These are phyloP conservation scores for Drosophila pachea DNA, from an alignment of 1,140 invertebrate species.

Conservation along the genomic window DNA sequence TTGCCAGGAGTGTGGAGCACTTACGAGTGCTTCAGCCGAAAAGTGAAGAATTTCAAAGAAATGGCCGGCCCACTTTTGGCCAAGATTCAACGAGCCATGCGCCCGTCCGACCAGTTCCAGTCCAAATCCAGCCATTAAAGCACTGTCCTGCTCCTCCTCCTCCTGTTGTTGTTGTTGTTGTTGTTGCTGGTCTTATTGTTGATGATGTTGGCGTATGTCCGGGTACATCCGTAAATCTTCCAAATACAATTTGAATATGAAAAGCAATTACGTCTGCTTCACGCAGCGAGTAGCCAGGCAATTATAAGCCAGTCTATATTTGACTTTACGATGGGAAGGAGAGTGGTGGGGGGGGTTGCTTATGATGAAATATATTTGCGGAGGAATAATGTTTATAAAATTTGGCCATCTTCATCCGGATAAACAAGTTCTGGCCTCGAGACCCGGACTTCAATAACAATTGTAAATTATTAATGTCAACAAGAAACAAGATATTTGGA, in stretches of 20 bases:
- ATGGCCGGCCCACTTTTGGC: constrained; percentile 70
- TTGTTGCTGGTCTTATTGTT: background rate
- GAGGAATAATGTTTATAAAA: constrained; percentile 7
- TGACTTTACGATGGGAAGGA: too few relatives aligned
- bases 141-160: background rate
- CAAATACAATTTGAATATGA: constrained; percentile 64
- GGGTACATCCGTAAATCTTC: constrained; percentile 30
- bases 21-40: constrained; percentile 41
- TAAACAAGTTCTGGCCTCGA: constrained; percentile 12
- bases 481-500: background rate
- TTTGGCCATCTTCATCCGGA: background rate
- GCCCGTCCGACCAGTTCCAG: constrained; percentile 22
- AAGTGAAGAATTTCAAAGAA: constrained; percentile 61
- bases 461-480: constrained; percentile 6
- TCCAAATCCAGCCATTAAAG: background rate
- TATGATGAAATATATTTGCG: constrained; percentile 13
- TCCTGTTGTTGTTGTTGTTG: constrained; percentile 5
- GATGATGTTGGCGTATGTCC: background rate
- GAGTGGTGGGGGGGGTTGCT: background rate
- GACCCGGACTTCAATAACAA: constrained; percentile 9
- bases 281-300: constrained; percentile 31
- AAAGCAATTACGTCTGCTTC: constrained; percentile 53
- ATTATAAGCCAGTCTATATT: constrained; percentile 49
- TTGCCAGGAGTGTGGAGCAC: constrained; percentile 64
- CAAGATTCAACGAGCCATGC: constrained; percentile 62